phyloP scores from a whole-genome alignment of 2,888 invertebrate species.

The Perizoma flavofasciatum region DNA sequence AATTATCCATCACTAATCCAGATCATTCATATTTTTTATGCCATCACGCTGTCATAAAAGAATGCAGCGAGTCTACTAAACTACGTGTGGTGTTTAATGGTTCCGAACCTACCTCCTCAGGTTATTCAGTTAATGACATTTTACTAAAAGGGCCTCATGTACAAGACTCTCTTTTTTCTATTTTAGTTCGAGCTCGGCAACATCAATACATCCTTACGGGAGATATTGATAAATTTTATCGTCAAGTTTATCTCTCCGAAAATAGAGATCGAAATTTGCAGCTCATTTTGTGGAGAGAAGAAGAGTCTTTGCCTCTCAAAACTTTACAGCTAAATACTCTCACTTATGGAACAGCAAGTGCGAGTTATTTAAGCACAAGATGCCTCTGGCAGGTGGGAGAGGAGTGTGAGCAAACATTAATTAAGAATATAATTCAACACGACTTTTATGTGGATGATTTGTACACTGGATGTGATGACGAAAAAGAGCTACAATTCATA shows the following conservation, averaged over 20 bases:
- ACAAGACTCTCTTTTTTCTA: neutral
- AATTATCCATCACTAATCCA: neutral
- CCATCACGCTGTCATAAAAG: constrained; percentile 34
- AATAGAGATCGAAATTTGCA: constrained; percentile 10
- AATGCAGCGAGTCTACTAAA: constrained; percentile 38
- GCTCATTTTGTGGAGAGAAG: constrained; percentile 21
- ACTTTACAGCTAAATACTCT: constrained; percentile 7
- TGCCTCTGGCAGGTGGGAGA: neutral
- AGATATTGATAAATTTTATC: constrained; percentile 19
- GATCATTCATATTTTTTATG: constrained; percentile 15
- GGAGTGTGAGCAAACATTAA: no score
- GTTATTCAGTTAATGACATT: constrained; percentile 5
- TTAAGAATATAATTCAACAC: neutral
- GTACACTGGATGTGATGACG: neutral
- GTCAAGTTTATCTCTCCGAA: constrained; percentile 5
- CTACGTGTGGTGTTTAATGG: constrained; percentile 41
- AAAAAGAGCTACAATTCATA: neutral
- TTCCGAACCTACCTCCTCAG: constrained; percentile 33
- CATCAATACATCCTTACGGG: constrained; percentile 13
- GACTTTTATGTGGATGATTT: constrained; percentile 1
- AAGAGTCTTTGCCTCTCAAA: constrained; percentile 11
- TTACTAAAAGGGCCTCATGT: no score
- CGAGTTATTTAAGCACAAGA: neutral
- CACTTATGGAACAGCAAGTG: constrained; percentile 13
- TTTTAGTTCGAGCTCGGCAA: constrained; percentile 6